Base-by-base conservation (phyloP, 2,113 vertebrate species). In the Callionymus lyra region DNA sequence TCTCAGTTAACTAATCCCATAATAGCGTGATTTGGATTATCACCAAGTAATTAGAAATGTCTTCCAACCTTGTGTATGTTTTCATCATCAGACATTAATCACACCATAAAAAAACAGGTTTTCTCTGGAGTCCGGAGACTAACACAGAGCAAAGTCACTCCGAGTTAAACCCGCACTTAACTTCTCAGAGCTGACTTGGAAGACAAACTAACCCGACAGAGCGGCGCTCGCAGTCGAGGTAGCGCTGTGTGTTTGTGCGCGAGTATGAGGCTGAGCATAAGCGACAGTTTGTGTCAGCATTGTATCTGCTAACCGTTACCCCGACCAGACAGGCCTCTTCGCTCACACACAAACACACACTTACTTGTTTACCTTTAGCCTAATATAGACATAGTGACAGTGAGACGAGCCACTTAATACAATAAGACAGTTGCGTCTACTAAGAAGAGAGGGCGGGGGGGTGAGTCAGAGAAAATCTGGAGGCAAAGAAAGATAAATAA, bases 281-380 rank as follows among this genome's bases (percentile, higher is more conserved):
- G 76, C 59, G 74, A 80, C 76, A 82, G 64, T 68, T 53, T 52
- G 19, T 73, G 77, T 80, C 79, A 79, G 63, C 18, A 17, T 54
- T 72, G 68, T 76, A 70, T 82, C 74, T 74, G 74, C 63, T 77
- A 71, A 74, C 67, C 64, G 50, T 70, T 77, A 74, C 54, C 46
- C 59, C 76, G 36, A 74, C 48, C 54, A 72, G 79, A 82, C 79
- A 79, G 74, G 60, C 58, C 60, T 50, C 74, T 57, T 62, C 49
- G 65, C 63, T 11, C 31, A 44, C 36, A 58, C 21, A 36, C 60
- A 50, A 13, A 12, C 31, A 34, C 12, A 69, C 48, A 66, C 57
- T 63, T n/a, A n/a, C n/a, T 51, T 50, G 54, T 78, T 74, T 76
- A 74, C 65, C 64, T 80, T 76, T 68, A 61, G 56, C 56, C 63